Base-by-base conservation (phyloP, 2,888 invertebrate species). In the Spatulosminthurus flaviceps region DNA sequence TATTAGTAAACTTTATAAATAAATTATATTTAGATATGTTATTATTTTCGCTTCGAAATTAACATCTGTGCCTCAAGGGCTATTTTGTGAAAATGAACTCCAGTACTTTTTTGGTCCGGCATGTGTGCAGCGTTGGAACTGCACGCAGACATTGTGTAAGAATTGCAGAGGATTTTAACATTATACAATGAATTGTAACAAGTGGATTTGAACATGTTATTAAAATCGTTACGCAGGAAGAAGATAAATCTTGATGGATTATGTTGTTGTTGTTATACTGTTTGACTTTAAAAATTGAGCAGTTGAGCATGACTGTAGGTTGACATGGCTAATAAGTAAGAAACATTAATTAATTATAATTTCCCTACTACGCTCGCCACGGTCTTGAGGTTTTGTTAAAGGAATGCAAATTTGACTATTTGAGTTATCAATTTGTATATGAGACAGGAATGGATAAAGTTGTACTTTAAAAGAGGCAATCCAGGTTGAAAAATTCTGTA, bases 1-100 rank as follows among this genome's bases (percentile, higher is more conserved):
- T 51, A 51, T 19, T 19, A 51, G 51, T 2, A n/a, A 13, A 13
- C 51, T 51, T 51, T 51, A 51, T 51, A 51, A 51, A 51, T 51
- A 51, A 51, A 51, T 51, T n/a, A 51, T 19, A 51, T 11, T 51
- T 51, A 51, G 16, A 51, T 51, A 51, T 51, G n/a, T 51, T n/a
- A 51, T 51, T 51, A 51, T n/a, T 51, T n/a, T 19, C 7, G n/a
- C 16, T n/a, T 51, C 1, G 51, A 19, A 19, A 51, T 51, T 2
- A 51, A 2, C 16, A 51, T 51, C 34, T 34, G 34, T 7, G 34
- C 34, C 34, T 9, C 9, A 4, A 9, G 34, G 34, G 34, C 34
- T 9, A 34, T 7, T n/a, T 34, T 34, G 34, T 34, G 34, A 34
- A 34, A 34, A 9, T 34, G 34, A 34, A 34, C 34, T 34, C 34